Percentiles rank a stretch among this genome's conserved stretches.
phyloP scores from a whole-genome alignment of 2,888 invertebrate genomes.

The Epinotia bilunana region DNA sequence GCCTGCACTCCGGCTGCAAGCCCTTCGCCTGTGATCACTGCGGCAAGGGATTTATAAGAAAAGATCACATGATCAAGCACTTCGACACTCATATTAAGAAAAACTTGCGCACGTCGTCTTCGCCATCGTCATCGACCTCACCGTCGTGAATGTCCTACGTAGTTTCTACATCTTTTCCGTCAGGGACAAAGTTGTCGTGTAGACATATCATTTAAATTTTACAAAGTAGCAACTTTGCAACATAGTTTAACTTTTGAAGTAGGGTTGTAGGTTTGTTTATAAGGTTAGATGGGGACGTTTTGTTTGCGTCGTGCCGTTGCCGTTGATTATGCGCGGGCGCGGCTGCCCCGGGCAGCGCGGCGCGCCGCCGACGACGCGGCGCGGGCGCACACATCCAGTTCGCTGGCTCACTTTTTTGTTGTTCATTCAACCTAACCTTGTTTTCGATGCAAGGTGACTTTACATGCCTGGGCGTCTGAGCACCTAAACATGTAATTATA shows the following conservation, averaged over 20 bases:
- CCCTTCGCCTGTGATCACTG: conserved; percentile 92
- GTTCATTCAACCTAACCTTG: conserved; percentile 81
- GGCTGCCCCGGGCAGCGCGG: conserved; percentile 21
- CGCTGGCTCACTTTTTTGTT: conserved; percentile 74
- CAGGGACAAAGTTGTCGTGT: conserved; percentile 47
- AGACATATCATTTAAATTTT: conserved; percentile 66
- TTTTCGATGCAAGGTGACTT: conserved; percentile 81
- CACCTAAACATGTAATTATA: conserved; percentile 81
- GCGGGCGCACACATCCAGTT: conserved; percentile 67
- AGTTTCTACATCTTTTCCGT: conserved; percentile 51
- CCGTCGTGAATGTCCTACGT: conserved; percentile 53
- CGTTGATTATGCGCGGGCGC: conserved; percentile 27
- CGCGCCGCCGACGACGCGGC: conserved; percentile 47
- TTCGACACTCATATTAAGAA: conserved; percentile 91
- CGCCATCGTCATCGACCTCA: conserved; percentile 61
- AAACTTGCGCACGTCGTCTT: conserved; percentile 68
- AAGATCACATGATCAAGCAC: conserved; percentile 96
- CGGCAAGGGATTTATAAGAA: conserved; percentile 94
- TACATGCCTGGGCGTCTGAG: conserved; percentile 79
- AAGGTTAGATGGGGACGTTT: conserved; percentile 52
- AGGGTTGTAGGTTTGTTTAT: conserved; percentile 55
- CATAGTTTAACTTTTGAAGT: conserved; percentile 55
- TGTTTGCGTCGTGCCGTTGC: conserved; percentile 40
- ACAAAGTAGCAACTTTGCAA: conserved; percentile 54
- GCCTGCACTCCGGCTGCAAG: conserved; percentile 93